Evolutionary conservation across 2,113 vertebrate species (phyloP).

Genomic region (Lampris megalopsis): DNA sequence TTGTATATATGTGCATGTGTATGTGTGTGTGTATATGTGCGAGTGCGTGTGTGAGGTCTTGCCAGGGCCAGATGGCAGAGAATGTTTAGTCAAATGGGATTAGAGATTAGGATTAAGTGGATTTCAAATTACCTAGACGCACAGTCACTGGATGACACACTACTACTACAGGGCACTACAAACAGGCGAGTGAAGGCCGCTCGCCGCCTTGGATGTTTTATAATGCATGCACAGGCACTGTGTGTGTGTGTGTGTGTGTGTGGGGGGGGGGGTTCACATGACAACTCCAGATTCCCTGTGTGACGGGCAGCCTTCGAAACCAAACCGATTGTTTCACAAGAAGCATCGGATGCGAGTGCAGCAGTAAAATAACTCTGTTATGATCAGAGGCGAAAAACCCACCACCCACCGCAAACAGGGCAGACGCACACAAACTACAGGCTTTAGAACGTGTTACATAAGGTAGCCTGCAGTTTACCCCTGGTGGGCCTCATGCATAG

Average conservation of each 20-base stretch:
- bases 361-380: conserved; percentile 1
- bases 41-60: conserved; percentile 51
- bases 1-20: neutral
- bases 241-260: no score
- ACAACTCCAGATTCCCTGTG: no score
- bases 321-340: neutral
- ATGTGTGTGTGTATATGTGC: conserved; percentile 17
- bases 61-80: conserved; percentile 78
- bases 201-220: conserved; percentile 4
- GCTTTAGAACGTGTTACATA: conserved; percentile 46
- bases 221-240: neutral
- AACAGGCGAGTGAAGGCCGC: neutral
- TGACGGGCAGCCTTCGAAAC: neutral
- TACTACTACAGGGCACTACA: conserved; percentile 29
- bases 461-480: conserved; percentile 41
- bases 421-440: conserved; percentile 51
- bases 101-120: conserved; percentile 82
- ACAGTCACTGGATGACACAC: conserved; percentile 75
- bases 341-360: neutral
- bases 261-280: no score
- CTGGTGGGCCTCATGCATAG: conserved; percentile 50
- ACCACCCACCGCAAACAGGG: conserved; percentile 16
- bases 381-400: neutral
- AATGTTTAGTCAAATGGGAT: conserved; percentile 83
- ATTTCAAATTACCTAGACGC: conserved; percentile 73